Conservation (phyloP, 2,797 vertebrate genomes). For the Enteromius anoplus region DNA sequence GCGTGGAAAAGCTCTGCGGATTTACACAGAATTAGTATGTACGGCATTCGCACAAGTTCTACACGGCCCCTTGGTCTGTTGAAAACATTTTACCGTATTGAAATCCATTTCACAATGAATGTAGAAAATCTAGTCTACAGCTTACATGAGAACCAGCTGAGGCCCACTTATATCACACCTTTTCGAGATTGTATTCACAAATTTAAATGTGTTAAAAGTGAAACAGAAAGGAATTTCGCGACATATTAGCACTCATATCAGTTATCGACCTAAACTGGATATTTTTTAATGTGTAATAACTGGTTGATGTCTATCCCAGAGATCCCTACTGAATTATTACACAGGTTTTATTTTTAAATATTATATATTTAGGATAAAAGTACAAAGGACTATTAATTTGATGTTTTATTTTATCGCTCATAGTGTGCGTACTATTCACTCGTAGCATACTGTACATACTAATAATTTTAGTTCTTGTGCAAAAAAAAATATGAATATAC, state of each 20-base stretch:
- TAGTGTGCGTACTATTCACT: neutral
- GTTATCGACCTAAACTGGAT: neutral
- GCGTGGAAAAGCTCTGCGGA: neutral
- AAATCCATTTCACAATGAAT: neutral
- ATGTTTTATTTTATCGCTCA: neutral
- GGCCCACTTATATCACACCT: neutral
- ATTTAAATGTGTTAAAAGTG: neutral
- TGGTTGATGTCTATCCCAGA: neutral
- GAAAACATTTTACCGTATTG: neutral
- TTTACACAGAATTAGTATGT: slow-evolving; percentile 14
- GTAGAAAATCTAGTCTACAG: neutral
- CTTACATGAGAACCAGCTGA: neutral
- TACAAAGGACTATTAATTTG: too few species aligned
- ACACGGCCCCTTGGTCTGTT: neutral
- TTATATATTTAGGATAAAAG: neutral
- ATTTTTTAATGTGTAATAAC: neutral
- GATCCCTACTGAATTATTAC: neutral
- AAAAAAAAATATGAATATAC: too few species aligned
- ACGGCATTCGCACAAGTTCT: neutral
- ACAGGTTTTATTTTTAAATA: neutral
- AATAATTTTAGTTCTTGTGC: neutral
- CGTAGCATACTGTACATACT: neutral
- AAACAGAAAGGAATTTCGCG: neutral
- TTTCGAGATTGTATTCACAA: neutral
- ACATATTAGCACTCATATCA: neutral